Evolutionary conservation across 2,113 vertebrate species (phyloP).

Genomic region (Haplochromis vanheusdeni): DNA sequence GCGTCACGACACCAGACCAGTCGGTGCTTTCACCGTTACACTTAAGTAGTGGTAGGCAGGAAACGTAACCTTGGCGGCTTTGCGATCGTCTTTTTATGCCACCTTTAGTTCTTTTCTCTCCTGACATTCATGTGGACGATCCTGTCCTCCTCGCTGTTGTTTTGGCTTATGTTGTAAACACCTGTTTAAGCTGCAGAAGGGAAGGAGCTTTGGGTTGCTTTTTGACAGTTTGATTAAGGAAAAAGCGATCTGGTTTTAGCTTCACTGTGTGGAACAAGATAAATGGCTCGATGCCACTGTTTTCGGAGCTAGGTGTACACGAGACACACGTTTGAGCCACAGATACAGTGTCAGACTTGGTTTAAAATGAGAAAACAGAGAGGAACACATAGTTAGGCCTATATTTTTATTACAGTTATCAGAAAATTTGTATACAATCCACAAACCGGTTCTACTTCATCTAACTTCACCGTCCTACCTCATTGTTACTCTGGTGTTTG

Average conservation of each 20-base stretch:
- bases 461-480: constrained; percentile 77
- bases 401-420: constrained; percentile 65
- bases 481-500: constrained; percentile 76
- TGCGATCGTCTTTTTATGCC: constrained; percentile 20
- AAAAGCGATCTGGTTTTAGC: constrained; percentile 1
- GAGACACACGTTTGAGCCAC: constrained; percentile 39
- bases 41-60: background rate
- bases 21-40: constrained; percentile 30
- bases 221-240: constrained; percentile 21
- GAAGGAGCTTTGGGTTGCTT: constrained; percentile 12
- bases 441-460: constrained; percentile 72
- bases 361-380: background rate
- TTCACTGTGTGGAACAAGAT: constrained; percentile 29
- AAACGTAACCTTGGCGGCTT: constrained; percentile 13
- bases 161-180: constrained; percentile 31
- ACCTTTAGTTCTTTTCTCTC: constrained; percentile 11
- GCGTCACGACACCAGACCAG: constrained; percentile 7
- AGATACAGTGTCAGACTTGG: constrained; percentile 42
- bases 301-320: constrained; percentile 18
- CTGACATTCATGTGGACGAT: constrained; percentile 13
- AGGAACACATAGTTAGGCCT: constrained; percentile 44
- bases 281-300: constrained; percentile 9
- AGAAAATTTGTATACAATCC: constrained; percentile 68
- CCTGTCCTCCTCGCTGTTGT: background rate
- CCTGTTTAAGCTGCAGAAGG: constrained; percentile 19